Conservation (phyloP, 1,140 invertebrate species). For the Habropoda laboriosa region DNA sequence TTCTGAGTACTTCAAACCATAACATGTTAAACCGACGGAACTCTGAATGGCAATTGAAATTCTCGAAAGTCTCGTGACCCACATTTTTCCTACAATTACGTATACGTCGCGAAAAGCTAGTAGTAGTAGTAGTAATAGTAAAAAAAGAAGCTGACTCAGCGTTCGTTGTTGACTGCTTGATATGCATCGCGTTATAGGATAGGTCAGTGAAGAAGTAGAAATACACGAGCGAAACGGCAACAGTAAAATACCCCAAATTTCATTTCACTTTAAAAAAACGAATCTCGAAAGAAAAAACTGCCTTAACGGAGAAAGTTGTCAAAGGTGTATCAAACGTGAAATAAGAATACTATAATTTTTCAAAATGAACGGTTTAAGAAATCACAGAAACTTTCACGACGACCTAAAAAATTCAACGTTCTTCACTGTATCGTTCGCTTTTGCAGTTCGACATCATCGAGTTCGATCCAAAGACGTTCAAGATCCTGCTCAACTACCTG, state of each 20-base stretch:
- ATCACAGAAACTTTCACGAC: too few relatives aligned
- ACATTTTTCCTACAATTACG: background rate
- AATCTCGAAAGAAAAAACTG: too few relatives aligned
- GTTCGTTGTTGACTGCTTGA: background rate
- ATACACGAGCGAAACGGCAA: background rate
- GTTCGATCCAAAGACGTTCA: conserved; percentile 96
- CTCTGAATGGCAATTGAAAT: background rate
- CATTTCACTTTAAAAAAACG: background rate
- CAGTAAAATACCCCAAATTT: background rate
- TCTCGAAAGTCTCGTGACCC: background rate
- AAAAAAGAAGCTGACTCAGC: background rate
- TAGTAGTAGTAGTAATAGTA: background rate
- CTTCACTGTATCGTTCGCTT: too few relatives aligned
- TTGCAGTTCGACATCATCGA: conserved; percentile 96
- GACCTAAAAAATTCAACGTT: too few relatives aligned
- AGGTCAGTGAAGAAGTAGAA: background rate
- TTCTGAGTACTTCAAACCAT: background rate
- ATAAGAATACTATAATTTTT: too few relatives aligned
- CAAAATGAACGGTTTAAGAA: too few relatives aligned
- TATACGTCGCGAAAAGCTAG: too few relatives aligned
- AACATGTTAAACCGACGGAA: background rate
- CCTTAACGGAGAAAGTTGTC: background rate
- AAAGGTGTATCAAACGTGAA: too few relatives aligned
- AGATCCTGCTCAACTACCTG: conserved; percentile 94
- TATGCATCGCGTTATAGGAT: background rate